phyloP scores from a whole-genome alignment of 2,113 vertebrate species.

The Neogobius melanostomus region DNA sequence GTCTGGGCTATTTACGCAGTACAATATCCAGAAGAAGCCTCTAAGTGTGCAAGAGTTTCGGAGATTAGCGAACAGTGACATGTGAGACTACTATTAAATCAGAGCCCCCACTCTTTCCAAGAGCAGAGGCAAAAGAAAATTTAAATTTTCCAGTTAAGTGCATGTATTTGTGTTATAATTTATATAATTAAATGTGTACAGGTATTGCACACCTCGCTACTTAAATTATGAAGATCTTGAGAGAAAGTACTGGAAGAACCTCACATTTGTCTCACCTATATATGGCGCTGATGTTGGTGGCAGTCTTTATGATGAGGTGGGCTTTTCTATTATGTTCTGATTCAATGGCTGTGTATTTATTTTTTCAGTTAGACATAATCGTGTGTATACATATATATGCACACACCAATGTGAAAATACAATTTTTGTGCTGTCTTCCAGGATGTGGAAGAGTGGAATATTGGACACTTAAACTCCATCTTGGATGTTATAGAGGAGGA shows the following conservation, averaged over 20 bases:
- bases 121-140: no score
- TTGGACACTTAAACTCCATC: constrained; percentile 90
- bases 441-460: constrained; percentile 94
- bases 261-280: constrained; percentile 96
- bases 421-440: constrained; percentile 46
- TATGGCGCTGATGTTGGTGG: constrained; percentile 97
- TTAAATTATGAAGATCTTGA: constrained; percentile 97
- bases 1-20: constrained; percentile 96
- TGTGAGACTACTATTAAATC: constrained; percentile 68
- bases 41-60: constrained; percentile 94
- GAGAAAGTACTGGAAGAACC: constrained; percentile 98
- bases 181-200: constrained; percentile 47
- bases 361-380: no score
- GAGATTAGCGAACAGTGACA: constrained; percentile 92
- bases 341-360: no score
- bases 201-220: constrained; percentile 97
- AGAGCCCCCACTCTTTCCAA: no score
- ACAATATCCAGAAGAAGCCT: constrained; percentile 98
- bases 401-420: not conserved
- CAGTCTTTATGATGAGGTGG: constrained; percentile 92
- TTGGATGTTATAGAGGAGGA: constrained; percentile 94
- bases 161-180: not conserved
- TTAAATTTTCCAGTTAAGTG: not conserved
- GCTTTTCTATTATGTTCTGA: not conserved
- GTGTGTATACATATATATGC: no score